Evolutionary conservation across 2,113 vertebrate species (phyloP), one percentile per base, ranked within the genome.

Genomic region (Sapajus apella): DNA sequence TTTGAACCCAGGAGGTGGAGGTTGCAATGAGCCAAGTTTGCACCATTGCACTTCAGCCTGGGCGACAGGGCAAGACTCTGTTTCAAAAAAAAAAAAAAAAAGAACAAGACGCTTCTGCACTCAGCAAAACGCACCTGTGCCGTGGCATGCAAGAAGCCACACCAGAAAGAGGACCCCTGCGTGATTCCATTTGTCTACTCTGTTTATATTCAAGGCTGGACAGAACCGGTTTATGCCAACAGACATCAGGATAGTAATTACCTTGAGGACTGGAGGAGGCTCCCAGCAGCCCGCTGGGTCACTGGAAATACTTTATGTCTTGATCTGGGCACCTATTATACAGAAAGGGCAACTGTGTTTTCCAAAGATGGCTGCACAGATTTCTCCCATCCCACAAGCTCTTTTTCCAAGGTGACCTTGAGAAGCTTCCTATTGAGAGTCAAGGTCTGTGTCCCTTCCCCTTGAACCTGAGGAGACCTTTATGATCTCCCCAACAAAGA

Each of bases 121-220:
- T 18, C 10, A 0, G 4, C 13, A 76, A 8, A 2, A 0, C 2
- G 3, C 72, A 1, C 10, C 25, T 0, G 66, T 6, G 45, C 35
- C 0, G 8, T 14, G 21, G 56, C 5, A 2, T 8, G 21, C 8
- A 0, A 11, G 35, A 50, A 25, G 23, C 68, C 16, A n/a, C 43
- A 25, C 45, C 20, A 4, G 3, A 18, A 3, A 55, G 52, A 75
- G 37, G 12, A 25, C 72, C 13, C 0, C 18, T 0, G 0, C 20
- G 1, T 1, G 45, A 14, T 14, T 43, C 21, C 13, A 55, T 16
- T 14, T 35, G 0, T 37, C 30, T 5, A 12, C 8, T 11, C 6
- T 18, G 8, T 25, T 7, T 8, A 18, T 3, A 35, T 21, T 64
- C 1, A 2, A 37, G 55, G 5, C 12, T 23, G 23, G 43, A 20